Evolutionary conservation across 2,113 vertebrate species (phyloP).

Genomic region (Nannospalax galili): DNA sequence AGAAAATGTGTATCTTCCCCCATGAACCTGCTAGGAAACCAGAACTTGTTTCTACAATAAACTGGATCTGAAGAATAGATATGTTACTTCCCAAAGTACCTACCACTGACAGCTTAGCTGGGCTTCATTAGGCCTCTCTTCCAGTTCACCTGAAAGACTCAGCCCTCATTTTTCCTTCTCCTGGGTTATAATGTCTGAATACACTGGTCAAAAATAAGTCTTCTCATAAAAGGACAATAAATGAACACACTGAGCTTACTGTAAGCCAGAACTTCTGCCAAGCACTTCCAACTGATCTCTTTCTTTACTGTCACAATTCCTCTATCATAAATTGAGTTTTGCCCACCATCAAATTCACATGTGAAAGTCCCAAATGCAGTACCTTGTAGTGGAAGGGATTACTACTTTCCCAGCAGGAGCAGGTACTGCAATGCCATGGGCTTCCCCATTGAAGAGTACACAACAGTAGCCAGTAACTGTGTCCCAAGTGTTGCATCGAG

Average conservation of each 20-base stretch:
- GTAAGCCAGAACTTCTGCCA: neutral
- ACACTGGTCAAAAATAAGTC: neutral
- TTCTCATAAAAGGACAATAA: neutral
- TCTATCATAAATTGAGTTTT: neutral
- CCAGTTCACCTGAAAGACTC: neutral
- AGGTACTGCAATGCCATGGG: neutral
- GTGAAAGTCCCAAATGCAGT: neutral
- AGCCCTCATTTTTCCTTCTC: neutral
- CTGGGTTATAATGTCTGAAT: neutral
- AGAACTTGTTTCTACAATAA: neutral
- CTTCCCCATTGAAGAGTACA: too few relatives aligned
- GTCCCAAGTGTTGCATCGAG: rapidly evolving
- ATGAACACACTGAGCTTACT: neutral
- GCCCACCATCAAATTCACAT: rapidly evolving
- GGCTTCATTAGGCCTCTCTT: neutral
- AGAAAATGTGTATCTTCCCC: neutral
- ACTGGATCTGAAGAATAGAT: neutral
- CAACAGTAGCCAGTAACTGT: neutral
- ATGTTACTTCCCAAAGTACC: neutral
- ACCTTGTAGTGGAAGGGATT: neutral
- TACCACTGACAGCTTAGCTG: neutral
- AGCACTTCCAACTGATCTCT: neutral
- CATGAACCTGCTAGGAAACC: neutral
- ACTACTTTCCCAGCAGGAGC: too few relatives aligned
- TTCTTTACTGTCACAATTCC: neutral